Evolutionary conservation across 2,113 vertebrate genomes (phyloP).

Genomic region (Zosterops hypoxanthus): DNA sequence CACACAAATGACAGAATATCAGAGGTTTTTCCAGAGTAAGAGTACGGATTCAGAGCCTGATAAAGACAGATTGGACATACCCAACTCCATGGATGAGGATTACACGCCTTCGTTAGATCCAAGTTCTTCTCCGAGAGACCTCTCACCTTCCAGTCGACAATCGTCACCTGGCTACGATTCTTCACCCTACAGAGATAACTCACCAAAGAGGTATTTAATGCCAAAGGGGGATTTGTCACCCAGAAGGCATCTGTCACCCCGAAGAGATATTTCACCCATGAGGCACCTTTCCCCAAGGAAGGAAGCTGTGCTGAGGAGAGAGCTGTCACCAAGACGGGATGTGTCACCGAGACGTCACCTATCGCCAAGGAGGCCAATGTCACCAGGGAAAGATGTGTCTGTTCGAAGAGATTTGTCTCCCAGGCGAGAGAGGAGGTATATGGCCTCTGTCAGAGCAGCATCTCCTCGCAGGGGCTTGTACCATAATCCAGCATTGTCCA

Average conservation of each 20-base stretch:
- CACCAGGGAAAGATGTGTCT: constrained; percentile 84
- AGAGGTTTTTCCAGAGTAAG: constrained; percentile 82
- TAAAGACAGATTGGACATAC: constrained; percentile 85
- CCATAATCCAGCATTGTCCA: constrained; percentile 81
- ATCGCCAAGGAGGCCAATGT: constrained; percentile 83
- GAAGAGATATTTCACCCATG: constrained; percentile 83
- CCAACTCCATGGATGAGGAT: constrained; percentile 89
- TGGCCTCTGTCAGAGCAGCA: constrained; percentile 80
- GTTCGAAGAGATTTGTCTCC: constrained; percentile 90
- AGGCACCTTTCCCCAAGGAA: constrained; percentile 83
- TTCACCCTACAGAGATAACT: constrained; percentile 88
- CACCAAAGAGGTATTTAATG: constrained; percentile 90
- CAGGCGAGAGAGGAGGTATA: constrained; percentile 85
- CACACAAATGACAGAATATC: constrained; percentile 83
- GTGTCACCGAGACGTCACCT: constrained; percentile 85
- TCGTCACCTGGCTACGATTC: constrained; percentile 89
- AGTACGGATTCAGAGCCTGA: constrained; percentile 79
- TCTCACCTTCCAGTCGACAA: constrained; percentile 84
- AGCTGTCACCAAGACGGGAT: constrained; percentile 85
- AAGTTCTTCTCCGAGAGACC: constrained; percentile 85
- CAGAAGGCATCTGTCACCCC: constrained; percentile 80
- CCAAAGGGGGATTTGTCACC: constrained; percentile 84
- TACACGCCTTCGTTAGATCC: constrained; percentile 79
- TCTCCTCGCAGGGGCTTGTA: constrained; percentile 91
- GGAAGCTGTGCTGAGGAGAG: constrained; percentile 81